A percentile compares a stretch with the other conserved stretches of the same genome.
phyloP scores from a whole-genome alignment of 2,888 invertebrate genomes.

The Drosophila mettleri region DNA sequence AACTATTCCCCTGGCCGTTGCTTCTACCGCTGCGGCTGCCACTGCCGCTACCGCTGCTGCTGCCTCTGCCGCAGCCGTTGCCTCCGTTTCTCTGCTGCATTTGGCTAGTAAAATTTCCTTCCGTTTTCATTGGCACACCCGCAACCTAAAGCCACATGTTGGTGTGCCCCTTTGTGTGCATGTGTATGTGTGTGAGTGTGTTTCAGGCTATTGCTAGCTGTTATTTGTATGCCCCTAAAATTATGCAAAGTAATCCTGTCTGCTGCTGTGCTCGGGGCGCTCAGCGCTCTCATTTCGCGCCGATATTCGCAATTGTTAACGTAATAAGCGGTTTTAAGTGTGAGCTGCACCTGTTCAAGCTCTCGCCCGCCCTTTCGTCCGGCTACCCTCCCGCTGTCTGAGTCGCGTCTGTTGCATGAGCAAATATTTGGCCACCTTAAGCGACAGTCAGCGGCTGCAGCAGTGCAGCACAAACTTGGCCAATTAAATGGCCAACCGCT shows the following conservation, averaged over 20 bases:
- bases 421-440: constrained; percentile 79
- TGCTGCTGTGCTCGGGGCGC: constrained; percentile 38
- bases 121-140: constrained; percentile 63
- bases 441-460: constrained; percentile 58
- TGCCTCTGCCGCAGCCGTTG: constrained; percentile 16
- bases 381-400: constrained; percentile 8
- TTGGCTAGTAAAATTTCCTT: constrained; percentile 80
- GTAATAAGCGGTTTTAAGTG: constrained; percentile 78
- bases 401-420: constrained; percentile 67
- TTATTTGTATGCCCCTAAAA: constrained; percentile 78
- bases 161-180: constrained; percentile 18
- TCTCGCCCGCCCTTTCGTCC: neutral
- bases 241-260: constrained; percentile 79
- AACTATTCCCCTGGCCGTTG: constrained; percentile 40
- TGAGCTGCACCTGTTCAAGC: constrained; percentile 62
- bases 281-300: constrained; percentile 61
- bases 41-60: constrained; percentile 44
- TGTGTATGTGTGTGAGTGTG: constrained; percentile 19
- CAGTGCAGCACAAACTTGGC: constrained; percentile 68
- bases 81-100: constrained; percentile 54
- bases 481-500: constrained; percentile 74
- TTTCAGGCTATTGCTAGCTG: constrained; percentile 51
- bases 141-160: constrained; percentile 29
- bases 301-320: constrained; percentile 81
- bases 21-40: constrained; percentile 12